phyloP scores from a whole-genome alignment of 53 echinoderm and acorn worm species.

The Zoroaster sp. region DNA sequence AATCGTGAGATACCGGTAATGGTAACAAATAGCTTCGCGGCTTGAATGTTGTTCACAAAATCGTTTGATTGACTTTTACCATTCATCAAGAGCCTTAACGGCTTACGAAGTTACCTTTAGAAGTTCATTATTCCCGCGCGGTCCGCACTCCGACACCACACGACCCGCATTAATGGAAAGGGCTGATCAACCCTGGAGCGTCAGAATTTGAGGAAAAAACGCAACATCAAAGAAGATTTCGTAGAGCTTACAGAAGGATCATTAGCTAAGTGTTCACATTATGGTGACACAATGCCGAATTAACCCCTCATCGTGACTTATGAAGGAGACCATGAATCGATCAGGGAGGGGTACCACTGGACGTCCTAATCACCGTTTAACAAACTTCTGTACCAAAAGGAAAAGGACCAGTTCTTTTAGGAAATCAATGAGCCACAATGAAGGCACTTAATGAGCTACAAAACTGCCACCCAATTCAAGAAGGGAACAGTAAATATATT shows the following conservation, averaged over 20 bases:
- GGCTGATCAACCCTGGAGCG: background rate
- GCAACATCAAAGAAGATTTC: background rate
- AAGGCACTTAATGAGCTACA: background rate
- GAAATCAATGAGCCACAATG: background rate
- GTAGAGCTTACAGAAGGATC: background rate
- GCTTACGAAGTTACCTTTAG: background rate
- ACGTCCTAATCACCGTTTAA: background rate
- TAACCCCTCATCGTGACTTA: constrained; percentile 5
- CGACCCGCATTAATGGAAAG: background rate
- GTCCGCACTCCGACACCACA: background rate
- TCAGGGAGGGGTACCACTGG: background rate
- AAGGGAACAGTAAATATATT: background rate
- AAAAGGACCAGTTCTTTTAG: no score
- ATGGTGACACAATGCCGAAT: background rate
- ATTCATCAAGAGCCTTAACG: background rate
- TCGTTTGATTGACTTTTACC: constrained; percentile 25
- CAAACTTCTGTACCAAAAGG: background rate
- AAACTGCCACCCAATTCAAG: background rate
- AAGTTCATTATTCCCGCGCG: background rate
- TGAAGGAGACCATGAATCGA: background rate
- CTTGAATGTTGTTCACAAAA: background rate
- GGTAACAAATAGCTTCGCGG: background rate
- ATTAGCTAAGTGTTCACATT: constrained; percentile 35
- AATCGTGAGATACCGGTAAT: background rate
- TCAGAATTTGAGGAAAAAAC: background rate